Conservation (phyloP, 2,113 vertebrate species). For the Chaenogobius annularis region DNA sequence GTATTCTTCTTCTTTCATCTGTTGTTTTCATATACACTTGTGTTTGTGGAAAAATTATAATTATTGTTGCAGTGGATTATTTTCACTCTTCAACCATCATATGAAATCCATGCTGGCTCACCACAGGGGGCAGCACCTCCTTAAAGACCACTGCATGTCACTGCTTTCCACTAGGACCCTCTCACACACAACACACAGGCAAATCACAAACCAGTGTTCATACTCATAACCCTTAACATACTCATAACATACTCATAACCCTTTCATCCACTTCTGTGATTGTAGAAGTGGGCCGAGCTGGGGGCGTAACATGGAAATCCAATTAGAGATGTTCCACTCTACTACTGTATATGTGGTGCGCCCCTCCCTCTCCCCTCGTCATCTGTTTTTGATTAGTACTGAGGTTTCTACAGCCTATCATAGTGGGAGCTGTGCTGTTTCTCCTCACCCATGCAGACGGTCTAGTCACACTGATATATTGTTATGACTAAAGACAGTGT, state of each 20-base stretch:
- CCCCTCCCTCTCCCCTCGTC: slow-evolving; percentile 6
- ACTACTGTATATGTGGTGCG: slow-evolving; percentile 27
- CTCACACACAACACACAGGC: slow-evolving; percentile 8
- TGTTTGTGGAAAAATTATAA: no score
- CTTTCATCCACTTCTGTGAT: slow-evolving; percentile 17
- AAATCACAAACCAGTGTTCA: slow-evolving; percentile 8
- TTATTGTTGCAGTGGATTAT: background rate
- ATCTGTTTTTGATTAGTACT: slow-evolving; percentile 53
- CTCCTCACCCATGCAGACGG: slow-evolving; percentile 21
- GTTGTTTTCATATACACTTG: no score
- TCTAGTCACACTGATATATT: slow-evolving; percentile 1
- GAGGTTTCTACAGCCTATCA: slow-evolving; percentile 39
- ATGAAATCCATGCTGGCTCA: slow-evolving; percentile 1
- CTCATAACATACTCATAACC: no score
- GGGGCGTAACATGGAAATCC: slow-evolving; percentile 48
- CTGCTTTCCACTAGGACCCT: slow-evolving; percentile 32
- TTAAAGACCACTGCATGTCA: slow-evolving; percentile 8
- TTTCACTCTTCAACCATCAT: background rate
- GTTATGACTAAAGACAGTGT: slow-evolving; percentile 18
- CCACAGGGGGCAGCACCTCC: slow-evolving; percentile 61
- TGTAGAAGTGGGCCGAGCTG: slow-evolving; percentile 30
- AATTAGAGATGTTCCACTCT: slow-evolving; percentile 30
- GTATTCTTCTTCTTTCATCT: no score
- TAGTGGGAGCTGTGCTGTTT: slow-evolving; percentile 43
- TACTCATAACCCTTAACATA: no score